Base-by-base conservation (phyloP, 53 echinoderm and acorn worm species). In the Pentamera pediparva region DNA sequence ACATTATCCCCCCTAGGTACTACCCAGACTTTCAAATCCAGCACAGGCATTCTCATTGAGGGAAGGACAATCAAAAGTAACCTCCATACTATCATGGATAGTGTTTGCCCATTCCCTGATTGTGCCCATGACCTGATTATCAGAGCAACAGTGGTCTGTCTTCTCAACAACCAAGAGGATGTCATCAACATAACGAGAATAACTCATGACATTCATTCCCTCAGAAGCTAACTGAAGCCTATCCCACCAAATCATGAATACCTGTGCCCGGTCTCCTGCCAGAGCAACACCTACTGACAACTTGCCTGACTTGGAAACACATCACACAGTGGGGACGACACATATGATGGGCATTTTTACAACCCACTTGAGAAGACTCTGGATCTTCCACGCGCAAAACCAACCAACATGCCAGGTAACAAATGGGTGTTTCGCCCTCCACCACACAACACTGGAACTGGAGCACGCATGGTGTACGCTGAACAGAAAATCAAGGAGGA, bases 401-500 rank as follows among this genome's bases (percentile, higher is more conserved):
- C 59, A 6, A 59, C 67, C 27, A 65, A 39, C n/a, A 6, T 65
- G 7, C 67, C 67, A 38, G 35, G 20, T 29, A 65, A 65, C 45
- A 65, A 65, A 65, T 39, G 39, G 45, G 67, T 65, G 8, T 65
- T 25, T 35, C 39, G 24, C 0, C 67, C 67, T 9, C 45, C 67
- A 15, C 45, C 28, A 40, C 59, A 65, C n/a, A 65, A 38, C 4
- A 15, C 24, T 6, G 40, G 39, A 13, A 65, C 67, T 0, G 67
- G 39, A 65, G 41, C 39, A 22, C 39, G 67, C 25, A 65, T 65
- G 67, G 29, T 24, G n/a, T 65, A 65, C 0, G 40, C 67, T 22
- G 39, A 65, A 22, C 39, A 65, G 39, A 65, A 37, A 65, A 65
- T 65, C 17, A 65, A 65, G 24, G 48, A 40, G 41, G 47, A 43